Evolutionary conservation across 2,113 vertebrate species (phyloP).

Genomic region (Herpailurus yagouaroundi): DNA sequence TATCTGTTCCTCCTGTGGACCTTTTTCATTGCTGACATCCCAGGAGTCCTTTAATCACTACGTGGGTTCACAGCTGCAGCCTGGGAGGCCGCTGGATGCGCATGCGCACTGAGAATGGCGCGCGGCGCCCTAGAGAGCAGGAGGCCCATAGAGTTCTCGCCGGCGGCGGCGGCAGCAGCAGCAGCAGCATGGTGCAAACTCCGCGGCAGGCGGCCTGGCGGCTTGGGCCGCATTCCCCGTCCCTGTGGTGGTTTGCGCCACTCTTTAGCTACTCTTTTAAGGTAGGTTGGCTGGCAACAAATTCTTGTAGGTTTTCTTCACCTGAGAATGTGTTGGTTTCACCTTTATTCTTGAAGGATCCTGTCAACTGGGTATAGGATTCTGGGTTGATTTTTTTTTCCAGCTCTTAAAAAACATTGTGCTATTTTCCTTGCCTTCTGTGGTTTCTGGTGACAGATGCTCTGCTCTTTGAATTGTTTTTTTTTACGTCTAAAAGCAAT

Average conservation of each 20-base stretch:
- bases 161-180: fast-evolving
- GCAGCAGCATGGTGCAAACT: background rate
- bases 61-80: fast-evolving
- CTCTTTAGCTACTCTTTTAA: background rate
- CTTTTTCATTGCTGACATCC: background rate
- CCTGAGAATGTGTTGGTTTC: background rate
- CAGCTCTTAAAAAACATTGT: background rate
- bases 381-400: background rate
- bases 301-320: background rate
- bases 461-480: background rate
- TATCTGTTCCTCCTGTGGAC: background rate
- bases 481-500: background rate
- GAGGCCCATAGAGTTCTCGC: fast-evolving
- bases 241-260: background rate
- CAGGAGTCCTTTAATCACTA: background rate
- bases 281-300: background rate
- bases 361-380: background rate
- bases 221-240: fast-evolving
- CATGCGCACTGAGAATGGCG: background rate
- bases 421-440: background rate
- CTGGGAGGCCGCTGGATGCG: background rate
- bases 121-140: background rate
- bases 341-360: background rate
- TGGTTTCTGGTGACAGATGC: background rate
- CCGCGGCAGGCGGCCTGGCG: fast-evolving